Percentiles rank a stretch among this genome's conserved stretches.
Evolutionary conservation across 2,797 vertebrate species (phyloP).

Genomic region (Sebastes steindachneri): DNA sequence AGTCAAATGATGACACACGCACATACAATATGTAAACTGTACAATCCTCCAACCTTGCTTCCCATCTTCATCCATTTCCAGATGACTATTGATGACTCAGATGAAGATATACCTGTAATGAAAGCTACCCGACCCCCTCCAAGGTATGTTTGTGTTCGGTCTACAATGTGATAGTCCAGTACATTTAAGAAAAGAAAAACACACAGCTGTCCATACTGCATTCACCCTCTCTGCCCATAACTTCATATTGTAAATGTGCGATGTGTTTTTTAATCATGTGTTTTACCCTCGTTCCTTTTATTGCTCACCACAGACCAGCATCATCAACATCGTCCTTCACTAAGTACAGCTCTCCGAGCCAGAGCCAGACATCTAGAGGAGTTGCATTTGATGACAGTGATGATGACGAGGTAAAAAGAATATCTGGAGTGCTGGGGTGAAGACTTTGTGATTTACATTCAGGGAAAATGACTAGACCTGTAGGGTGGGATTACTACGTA

Average conservation of each 20-base stretch:
- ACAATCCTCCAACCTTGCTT: background rate
- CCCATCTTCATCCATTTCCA: conserved; percentile 37
- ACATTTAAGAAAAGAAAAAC: background rate
- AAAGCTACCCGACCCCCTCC: conserved; percentile 33
- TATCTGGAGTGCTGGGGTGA: background rate
- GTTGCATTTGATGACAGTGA: conserved; percentile 80
- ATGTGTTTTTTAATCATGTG: background rate
- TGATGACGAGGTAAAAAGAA: conserved; percentile 61
- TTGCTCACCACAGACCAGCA: conserved; percentile 49
- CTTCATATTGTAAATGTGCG: background rate
- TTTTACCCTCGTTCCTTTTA: background rate
- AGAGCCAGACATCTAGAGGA: conserved; percentile 78
- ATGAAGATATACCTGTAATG: conserved; percentile 68
- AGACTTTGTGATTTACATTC: background rate
- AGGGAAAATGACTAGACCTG: background rate
- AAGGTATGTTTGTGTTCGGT: conserved; percentile 42
- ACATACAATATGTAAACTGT: background rate
- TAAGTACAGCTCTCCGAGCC: conserved; percentile 75
- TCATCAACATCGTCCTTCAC: conserved; percentile 50
- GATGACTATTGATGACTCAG: conserved; percentile 75
- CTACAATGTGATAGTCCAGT: background rate
- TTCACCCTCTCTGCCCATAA: background rate
- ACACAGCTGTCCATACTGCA: background rate
- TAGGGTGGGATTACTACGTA: background rate
- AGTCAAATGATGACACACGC: background rate